Conservation (phyloP, 2,113 vertebrate genomes). For the Sterna hirundo region DNA sequence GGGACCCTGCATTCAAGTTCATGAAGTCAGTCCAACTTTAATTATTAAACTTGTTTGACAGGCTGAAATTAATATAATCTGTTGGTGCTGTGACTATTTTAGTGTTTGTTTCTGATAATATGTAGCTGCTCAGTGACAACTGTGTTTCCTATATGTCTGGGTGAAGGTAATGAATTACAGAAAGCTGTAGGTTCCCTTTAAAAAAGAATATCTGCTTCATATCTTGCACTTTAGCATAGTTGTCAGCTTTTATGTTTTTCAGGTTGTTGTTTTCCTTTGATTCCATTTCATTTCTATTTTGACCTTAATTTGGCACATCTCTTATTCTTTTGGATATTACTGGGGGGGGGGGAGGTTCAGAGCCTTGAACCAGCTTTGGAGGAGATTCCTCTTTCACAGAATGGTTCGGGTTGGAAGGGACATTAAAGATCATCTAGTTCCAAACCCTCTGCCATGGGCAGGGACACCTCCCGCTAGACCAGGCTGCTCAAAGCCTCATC, state of each 20-base stretch:
- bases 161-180: neutral
- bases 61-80: neutral
- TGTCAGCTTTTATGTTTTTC: neutral
- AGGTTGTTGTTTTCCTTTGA: neutral
- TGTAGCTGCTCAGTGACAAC: neutral
- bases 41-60: neutral
- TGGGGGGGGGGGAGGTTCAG: neutral
- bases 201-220: neutral
- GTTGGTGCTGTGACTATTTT: neutral
- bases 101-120: neutral
- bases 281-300: neutral
- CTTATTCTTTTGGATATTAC: neutral
- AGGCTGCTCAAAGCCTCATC: too few species aligned
- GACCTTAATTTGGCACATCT: neutral
- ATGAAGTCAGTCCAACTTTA: neutral
- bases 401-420: too few species aligned
- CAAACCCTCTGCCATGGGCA: too few species aligned
- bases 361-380: neutral
- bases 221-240: neutral
- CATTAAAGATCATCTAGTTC: too few species aligned
- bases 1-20: neutral
- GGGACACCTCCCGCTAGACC: too few species aligned
- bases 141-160: neutral
- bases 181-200: neutral
- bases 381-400: too few species aligned